Conservation (phyloP, 1,140 invertebrate genomes). For the Meloidogyne chitwoodi region DNA sequence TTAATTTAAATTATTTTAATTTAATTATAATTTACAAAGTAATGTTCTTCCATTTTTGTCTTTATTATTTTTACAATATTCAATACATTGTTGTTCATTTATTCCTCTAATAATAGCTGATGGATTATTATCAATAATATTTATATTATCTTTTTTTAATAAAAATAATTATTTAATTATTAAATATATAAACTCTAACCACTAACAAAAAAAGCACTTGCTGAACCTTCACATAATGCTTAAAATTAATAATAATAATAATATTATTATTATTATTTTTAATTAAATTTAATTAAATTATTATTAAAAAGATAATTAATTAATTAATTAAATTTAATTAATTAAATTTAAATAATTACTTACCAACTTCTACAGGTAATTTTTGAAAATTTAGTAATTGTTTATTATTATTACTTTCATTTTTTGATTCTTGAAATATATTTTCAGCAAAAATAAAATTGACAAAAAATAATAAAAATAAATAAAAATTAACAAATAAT, state of each 20-base stretch:
- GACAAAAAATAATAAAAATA: not conserved
- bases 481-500: not conserved
- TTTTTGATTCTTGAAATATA: not conserved
- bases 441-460: not conserved
- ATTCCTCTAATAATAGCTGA: slow-evolving; percentile 20
- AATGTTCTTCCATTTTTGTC: slow-evolving; percentile 24
- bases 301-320: too few species aligned
- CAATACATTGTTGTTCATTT: slow-evolving; percentile 34
- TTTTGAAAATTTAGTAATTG: not conserved
- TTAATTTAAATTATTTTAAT: not conserved
- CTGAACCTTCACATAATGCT: slow-evolving; percentile 40
- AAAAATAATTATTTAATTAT: not conserved
- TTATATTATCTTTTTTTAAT: slow-evolving; percentile 24
- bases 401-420: not conserved
- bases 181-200: not conserved
- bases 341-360: not conserved
- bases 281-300: too few species aligned
- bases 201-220: slow-evolving; percentile 27
- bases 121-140: slow-evolving; percentile 16
- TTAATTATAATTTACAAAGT: not conserved
- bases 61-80: slow-evolving; percentile 30
- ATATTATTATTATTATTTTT: not conserved
- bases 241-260: not conserved
- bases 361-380: not conserved
- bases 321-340: too few species aligned